Evolutionary conservation across 1,140 invertebrate species (phyloP).

Genomic region (Tetraneura akinire): DNA sequence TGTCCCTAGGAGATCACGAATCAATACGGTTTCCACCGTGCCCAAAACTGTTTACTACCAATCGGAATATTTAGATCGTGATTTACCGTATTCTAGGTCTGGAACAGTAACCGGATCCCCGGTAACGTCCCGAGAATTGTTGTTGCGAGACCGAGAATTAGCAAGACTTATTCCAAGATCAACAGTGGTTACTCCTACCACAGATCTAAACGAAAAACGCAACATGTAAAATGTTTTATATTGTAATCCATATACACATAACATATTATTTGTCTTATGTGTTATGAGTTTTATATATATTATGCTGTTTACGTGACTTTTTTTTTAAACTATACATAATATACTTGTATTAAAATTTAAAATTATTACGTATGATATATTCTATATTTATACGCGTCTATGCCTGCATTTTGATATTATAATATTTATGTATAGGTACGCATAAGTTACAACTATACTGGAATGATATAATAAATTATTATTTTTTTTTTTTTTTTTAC

Average conservation of each 20-base stretch:
- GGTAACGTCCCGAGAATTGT: neutral
- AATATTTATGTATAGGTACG: neutral
- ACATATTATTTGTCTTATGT: no score
- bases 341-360: no score
- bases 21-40: neutral
- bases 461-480: neutral
- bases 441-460: neutral
- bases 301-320: no score
- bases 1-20: constrained; percentile 5
- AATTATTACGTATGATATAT: no score
- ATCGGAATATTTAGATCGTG: neutral
- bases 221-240: neutral
- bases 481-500: no score
- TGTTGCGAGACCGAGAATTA: neutral
- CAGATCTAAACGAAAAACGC: neutral
- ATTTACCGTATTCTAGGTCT: neutral
- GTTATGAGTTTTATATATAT: no score
- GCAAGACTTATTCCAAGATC: constrained; percentile 13
- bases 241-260: no score
- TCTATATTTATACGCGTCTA: no score
- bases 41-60: neutral
- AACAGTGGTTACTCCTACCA: neutral
- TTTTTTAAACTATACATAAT: no score
- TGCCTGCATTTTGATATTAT: neutral
- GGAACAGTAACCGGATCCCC: neutral